These are phyloP conservation scores for Brienomyrus brachyistius DNA, from an alignment of 2,113 vertebrate genomes.

Conservation along the genomic window DNA sequence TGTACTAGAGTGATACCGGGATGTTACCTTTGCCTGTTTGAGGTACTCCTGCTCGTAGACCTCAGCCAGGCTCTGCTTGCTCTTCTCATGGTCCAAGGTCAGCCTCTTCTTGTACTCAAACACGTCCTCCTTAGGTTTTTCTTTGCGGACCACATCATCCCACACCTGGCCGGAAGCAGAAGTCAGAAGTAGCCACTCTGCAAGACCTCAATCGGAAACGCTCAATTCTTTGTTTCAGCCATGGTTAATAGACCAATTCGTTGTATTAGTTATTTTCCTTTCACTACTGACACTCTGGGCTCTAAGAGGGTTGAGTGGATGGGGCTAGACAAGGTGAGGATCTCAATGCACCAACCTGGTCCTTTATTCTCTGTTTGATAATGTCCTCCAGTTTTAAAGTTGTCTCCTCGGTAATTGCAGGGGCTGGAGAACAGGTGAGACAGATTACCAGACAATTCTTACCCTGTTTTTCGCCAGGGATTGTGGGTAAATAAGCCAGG, in stretches of 20 bases:
- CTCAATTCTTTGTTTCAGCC: not conserved
- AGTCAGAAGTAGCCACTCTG: slow-evolving; percentile 9
- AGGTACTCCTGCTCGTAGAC: slow-evolving; percentile 92
- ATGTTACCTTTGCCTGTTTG: slow-evolving; percentile 79
- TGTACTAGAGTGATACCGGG: not conserved
- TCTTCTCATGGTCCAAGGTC: slow-evolving; percentile 90
- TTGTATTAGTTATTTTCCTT: not conserved
- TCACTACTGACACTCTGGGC: not conserved
- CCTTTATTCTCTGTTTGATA: slow-evolving; percentile 93
- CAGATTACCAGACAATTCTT: not conserved
- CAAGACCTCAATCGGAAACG: not conserved
- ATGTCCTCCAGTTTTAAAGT: slow-evolving; percentile 88
- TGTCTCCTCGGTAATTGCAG: slow-evolving; percentile 87
- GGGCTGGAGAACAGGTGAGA: slow-evolving; percentile 56
- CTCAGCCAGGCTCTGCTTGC: slow-evolving; percentile 89
- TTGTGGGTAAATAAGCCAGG: not conserved
- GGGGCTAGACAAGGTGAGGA: not conserved
- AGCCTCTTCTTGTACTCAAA: slow-evolving; percentile 91
- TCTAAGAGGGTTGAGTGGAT: not conserved
- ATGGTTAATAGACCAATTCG: not conserved
- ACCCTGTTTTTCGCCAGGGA: not conserved
- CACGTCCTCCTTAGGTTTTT: slow-evolving; percentile 84
- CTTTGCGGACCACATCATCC: slow-evolving; percentile 91
- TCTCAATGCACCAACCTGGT: slow-evolving; percentile 66
- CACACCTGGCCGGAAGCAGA: slow-evolving; percentile 65